phyloP scores from a whole-genome alignment of 2,888 invertebrate genomes.

The Chrysotoxum bicinctum region DNA sequence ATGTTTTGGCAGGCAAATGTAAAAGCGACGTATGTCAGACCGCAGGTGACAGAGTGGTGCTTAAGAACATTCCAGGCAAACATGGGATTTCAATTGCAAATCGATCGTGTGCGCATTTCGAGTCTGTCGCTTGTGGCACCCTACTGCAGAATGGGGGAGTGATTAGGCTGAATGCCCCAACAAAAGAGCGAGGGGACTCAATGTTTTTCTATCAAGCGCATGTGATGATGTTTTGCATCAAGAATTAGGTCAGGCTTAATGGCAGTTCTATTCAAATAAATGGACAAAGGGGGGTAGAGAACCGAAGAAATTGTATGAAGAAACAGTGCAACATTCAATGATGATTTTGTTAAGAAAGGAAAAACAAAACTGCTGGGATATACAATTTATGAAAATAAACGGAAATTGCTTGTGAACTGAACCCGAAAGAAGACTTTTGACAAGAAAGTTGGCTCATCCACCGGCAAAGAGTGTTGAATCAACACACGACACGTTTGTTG shows the following conservation, averaged over 20 bases:
- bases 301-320: background rate
- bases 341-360: background rate
- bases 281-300: background rate
- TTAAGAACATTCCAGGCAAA: slow-evolving; percentile 57
- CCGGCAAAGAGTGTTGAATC: slow-evolving; percentile 42
- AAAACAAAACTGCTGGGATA: background rate
- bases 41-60: slow-evolving; percentile 65
- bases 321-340: background rate
- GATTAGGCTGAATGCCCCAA: background rate
- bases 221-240: slow-evolving; percentile 61
- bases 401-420: slow-evolving; percentile 51
- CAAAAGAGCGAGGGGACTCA: slow-evolving; percentile 23
- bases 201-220: slow-evolving; percentile 32
- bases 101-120: slow-evolving; percentile 50
- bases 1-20: slow-evolving; percentile 61
- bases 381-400: slow-evolving; percentile 40
- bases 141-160: background rate
- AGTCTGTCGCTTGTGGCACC: background rate
- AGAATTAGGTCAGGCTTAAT: slow-evolving; percentile 66
- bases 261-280: slow-evolving; percentile 13
- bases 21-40: slow-evolving; percentile 61
- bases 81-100: slow-evolving; percentile 70
- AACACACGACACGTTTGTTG: background rate
- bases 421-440: slow-evolving; percentile 34
- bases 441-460: slow-evolving; percentile 30